Evolutionary conservation across 2,113 vertebrate genomes (phyloP).

Genomic region (Nycticryphes semicollaris): DNA sequence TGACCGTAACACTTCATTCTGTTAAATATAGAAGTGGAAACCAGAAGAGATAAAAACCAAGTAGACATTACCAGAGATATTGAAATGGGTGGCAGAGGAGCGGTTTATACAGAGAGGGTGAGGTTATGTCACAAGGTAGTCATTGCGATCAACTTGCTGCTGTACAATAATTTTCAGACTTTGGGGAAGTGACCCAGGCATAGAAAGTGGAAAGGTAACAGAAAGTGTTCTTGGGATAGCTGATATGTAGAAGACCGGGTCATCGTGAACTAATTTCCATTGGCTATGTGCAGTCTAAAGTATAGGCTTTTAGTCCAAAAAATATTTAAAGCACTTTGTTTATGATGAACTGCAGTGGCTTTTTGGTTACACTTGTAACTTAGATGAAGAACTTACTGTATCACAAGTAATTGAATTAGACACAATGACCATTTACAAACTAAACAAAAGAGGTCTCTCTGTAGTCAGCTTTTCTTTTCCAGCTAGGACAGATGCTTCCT

Average conservation of each 20-base stretch:
- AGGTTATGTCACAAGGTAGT: not conserved
- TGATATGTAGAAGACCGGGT: not conserved
- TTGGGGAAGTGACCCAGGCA: not conserved
- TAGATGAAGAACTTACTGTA: not conserved
- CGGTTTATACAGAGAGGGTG: not conserved
- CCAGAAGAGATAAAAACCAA: not conserved
- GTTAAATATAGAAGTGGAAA: not conserved
- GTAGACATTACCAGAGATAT: not conserved
- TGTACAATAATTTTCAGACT: not conserved
- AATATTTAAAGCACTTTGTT: not conserved
- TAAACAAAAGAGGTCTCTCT: too few species aligned
- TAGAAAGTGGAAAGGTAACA: not conserved
- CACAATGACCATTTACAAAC: too few species aligned
- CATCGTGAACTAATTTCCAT: not conserved
- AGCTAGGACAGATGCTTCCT: too few species aligned
- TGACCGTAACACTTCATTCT: not conserved
- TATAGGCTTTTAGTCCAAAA: not conserved
- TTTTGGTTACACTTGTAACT: not conserved
- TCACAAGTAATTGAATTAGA: too few species aligned
- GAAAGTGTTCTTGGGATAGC: not conserved
- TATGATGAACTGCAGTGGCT: not conserved
- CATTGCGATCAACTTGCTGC: not conserved
- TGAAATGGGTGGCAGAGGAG: not conserved
- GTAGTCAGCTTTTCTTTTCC: too few species aligned
- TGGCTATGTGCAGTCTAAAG: not conserved